A percentile compares a stretch with the other conserved stretches of the same genome.
These are phyloP conservation scores for Gopherus evgoodei DNA, from an alignment of 2,113 vertebrate species.

Conservation along the genomic window DNA sequence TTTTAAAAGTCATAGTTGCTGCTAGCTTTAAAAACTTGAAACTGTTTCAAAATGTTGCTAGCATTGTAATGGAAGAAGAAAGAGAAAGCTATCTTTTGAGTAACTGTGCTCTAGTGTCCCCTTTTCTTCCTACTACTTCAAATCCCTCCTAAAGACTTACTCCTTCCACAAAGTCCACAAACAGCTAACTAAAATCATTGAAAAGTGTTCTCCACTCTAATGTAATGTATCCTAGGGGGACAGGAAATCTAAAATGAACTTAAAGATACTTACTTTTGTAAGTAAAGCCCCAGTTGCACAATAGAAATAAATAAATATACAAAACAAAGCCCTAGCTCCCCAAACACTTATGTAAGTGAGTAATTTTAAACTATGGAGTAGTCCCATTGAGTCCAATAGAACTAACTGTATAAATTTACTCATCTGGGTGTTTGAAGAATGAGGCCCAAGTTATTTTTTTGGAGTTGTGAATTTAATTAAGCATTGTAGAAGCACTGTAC, in stretches of 20 bases:
- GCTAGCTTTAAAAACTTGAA: neutral
- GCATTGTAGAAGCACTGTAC: accelerated
- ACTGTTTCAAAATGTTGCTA: neutral
- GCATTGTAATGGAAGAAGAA: accelerated
- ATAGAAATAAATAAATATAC: neutral
- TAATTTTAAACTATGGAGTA: neutral
- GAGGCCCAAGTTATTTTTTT: neutral
- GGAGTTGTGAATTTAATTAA: too few species aligned
- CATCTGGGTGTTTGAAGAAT: neutral
- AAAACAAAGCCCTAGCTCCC: neutral
- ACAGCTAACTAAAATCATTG: neutral
- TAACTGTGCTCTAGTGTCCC: neutral
- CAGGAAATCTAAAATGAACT: neutral
- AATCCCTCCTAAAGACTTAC: neutral
- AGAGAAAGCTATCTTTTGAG: neutral
- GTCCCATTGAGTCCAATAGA: neutral
- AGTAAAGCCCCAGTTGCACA: neutral
- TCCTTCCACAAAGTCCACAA: neutral
- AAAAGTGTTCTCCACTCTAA: neutral
- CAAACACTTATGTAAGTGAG: neutral
- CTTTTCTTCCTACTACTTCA: too few species aligned
- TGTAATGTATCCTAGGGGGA: neutral
- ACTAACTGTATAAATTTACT: neutral
- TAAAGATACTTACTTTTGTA: neutral
- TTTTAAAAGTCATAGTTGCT: neutral